Conservation (phyloP, 2,888 invertebrate genomes). For the Nomada lathburiana region DNA sequence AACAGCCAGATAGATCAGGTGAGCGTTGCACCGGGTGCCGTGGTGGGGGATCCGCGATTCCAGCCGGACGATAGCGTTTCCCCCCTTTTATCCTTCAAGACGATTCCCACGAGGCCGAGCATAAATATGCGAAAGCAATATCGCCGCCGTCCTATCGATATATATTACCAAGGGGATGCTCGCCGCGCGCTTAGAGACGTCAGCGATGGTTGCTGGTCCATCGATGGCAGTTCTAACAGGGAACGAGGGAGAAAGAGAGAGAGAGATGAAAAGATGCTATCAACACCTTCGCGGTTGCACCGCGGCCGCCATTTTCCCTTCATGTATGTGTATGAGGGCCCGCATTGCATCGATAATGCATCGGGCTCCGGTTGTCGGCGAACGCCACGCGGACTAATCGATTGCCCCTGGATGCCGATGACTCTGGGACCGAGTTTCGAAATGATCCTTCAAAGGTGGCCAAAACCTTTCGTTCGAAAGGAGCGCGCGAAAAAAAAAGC, state of each 20-base stretch:
- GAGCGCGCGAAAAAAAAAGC: slow-evolving; percentile 2
- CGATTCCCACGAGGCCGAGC: slow-evolving; percentile 67
- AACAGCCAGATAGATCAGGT: slow-evolving; percentile 38
- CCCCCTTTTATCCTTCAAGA: slow-evolving; percentile 48
- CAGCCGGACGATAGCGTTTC: slow-evolving; percentile 43
- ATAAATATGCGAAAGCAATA: slow-evolving; percentile 71
- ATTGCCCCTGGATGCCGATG: slow-evolving; percentile 57
- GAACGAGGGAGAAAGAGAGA: slow-evolving; percentile 26
- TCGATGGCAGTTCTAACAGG: slow-evolving; percentile 12
- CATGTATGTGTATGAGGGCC: slow-evolving; percentile 70
- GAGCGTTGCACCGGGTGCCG: slow-evolving; percentile 41
- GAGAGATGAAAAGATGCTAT: slow-evolving; percentile 57
- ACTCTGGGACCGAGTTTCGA: slow-evolving; percentile 31
- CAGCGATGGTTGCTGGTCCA: slow-evolving; percentile 45
- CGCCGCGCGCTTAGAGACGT: slow-evolving; percentile 59
- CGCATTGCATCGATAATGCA: slow-evolving; percentile 69
- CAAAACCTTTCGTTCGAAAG: neutral
- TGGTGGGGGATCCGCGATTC: slow-evolving; percentile 40
- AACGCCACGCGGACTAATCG: slow-evolving; percentile 67
- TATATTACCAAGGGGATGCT: slow-evolving; percentile 57
- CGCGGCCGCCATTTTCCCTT: slow-evolving; percentile 69
- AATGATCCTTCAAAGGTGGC: neutral
- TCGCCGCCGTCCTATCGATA: slow-evolving; percentile 67
- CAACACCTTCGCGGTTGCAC: slow-evolving; percentile 66
- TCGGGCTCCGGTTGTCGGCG: slow-evolving; percentile 57